These are phyloP conservation scores for Heliopora coerulea DNA, from an alignment of 92 coral and sea anemone genomes.

Conservation along the genomic window DNA sequence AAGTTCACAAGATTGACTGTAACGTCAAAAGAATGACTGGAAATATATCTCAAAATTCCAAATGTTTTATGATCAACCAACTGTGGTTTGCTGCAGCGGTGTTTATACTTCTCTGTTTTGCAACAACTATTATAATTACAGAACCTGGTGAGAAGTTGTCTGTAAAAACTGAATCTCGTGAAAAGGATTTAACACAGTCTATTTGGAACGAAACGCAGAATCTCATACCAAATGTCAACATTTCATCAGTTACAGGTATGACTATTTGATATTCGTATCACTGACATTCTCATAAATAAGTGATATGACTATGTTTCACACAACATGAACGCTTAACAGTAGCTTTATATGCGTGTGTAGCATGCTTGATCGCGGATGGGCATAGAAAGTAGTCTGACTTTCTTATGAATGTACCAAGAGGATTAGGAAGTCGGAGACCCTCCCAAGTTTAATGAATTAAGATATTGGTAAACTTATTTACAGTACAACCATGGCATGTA, in stretches of 20 bases:
- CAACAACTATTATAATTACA: not conserved
- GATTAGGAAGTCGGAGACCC: no score
- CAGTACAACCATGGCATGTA: no score
- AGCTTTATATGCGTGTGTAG: no score
- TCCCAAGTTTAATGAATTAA: no score
- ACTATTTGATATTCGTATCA: no score
- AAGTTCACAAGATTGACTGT: not conserved
- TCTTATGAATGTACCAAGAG: no score
- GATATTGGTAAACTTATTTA: no score
- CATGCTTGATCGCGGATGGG: no score
- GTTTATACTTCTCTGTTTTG: slow-evolving; percentile 9
- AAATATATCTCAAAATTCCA: not conserved
- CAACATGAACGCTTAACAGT: no score
- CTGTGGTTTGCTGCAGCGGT: slow-evolving; percentile 23
- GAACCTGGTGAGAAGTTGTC: not conserved
- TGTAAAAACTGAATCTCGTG: not conserved
- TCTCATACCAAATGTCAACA: slow-evolving; percentile 19
- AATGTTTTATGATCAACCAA: not conserved
- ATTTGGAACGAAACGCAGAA: slow-evolving; percentile 21
- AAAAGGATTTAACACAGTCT: not conserved
- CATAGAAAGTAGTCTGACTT: no score
- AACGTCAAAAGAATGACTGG: not conserved
- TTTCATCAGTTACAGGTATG: slow-evolving; percentile 26
- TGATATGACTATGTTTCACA: no score
- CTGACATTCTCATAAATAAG: no score